These are phyloP conservation scores for Takifugu bimaculatus DNA, from an alignment of 2,113 vertebrate species.

Conservation along the genomic window DNA sequence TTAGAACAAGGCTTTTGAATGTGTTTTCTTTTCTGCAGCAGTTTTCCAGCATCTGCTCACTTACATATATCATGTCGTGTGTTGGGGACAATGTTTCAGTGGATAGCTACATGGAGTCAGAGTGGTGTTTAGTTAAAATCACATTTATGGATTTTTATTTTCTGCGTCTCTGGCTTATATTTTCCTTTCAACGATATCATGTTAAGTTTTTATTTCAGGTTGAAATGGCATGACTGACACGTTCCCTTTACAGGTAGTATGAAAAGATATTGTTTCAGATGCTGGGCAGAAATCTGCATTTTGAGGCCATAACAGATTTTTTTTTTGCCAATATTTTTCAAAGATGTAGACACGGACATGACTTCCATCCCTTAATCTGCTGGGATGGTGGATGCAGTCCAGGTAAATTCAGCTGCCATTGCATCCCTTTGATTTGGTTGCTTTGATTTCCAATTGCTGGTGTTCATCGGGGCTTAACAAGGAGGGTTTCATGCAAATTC, in stretches of 20 bases:
- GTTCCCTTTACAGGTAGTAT: constrained; percentile 3
- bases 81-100: constrained; percentile 20
- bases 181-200: constrained; percentile 28
- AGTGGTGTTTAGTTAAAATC: constrained; percentile 24
- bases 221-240: constrained; percentile 12
- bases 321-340: constrained; percentile 1
- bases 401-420: no score
- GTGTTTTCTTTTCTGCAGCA: constrained; percentile 43
- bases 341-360: neutral
- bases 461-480: neutral
- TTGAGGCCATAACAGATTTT: neutral
- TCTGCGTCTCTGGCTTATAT: constrained; percentile 4
- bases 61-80: constrained; percentile 19
- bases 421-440: neutral
- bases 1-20: constrained; percentile 62
- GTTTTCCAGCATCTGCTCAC: constrained; percentile 28
- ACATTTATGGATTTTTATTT: constrained; percentile 13
- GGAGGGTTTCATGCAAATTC: neutral
- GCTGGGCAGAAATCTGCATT: neutral
- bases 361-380: no score
- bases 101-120: constrained; percentile 20
- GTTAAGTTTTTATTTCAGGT: constrained; percentile 48
- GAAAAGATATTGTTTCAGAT: neutral
- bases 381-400: no score
- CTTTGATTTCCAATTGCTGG: neutral